These are phyloP conservation scores for Allolobophora icterica DNA, from an alignment of 2,888 invertebrate species.

Conservation along the genomic window DNA sequence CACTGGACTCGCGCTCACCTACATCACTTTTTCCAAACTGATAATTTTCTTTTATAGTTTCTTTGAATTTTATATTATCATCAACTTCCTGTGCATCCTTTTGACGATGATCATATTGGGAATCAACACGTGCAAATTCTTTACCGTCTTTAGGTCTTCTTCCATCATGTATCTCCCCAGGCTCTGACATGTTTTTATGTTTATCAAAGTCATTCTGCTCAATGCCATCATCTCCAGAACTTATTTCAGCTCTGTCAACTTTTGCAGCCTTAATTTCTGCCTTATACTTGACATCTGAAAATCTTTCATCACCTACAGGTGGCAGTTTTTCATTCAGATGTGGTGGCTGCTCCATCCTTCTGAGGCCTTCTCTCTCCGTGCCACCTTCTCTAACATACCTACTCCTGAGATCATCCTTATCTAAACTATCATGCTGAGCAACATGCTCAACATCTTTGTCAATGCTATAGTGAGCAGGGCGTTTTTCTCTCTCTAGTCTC, in stretches of 20 bases:
- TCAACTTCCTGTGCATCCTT: background rate
- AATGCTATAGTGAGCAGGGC: background rate
- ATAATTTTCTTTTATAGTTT: background rate
- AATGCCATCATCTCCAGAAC: background rate
- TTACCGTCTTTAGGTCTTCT: background rate
- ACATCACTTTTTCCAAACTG: background rate
- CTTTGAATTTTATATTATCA: background rate
- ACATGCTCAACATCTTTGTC: background rate
- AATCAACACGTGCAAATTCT: background rate
- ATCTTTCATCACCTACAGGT: background rate
- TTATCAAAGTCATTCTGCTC: background rate
- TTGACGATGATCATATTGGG: background rate
- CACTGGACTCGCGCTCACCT: background rate
- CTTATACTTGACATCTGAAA: background rate
- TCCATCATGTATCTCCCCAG: background rate
- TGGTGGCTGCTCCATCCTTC: background rate
- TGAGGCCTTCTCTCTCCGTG: background rate
- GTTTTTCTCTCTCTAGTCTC: background rate
- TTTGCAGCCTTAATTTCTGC: background rate
- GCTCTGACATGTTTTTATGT: background rate
- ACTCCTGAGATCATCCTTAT: background rate
- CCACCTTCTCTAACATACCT: constrained; percentile 1
- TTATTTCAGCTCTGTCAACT: background rate
- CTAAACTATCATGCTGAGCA: background rate
- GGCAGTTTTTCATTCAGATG: background rate